Conservation (phyloP, 2,113 vertebrate species). For the Ptychochromis oligacanthus region DNA sequence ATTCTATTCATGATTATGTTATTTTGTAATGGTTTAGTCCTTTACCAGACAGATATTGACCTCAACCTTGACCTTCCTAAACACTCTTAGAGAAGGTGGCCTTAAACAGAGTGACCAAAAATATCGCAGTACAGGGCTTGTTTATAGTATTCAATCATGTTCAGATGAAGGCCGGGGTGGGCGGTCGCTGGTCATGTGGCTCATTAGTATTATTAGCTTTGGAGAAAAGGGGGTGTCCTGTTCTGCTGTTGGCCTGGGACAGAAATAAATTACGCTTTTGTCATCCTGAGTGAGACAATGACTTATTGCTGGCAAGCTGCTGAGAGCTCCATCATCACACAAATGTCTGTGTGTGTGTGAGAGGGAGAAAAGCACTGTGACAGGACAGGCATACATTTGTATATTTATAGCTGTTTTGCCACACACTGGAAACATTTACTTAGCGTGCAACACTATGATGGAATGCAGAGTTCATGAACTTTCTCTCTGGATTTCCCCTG, state of each 20-base stretch:
- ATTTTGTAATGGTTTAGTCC: rapidly evolving
- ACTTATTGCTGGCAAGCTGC: slow-evolving; percentile 26
- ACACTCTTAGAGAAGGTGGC: neutral
- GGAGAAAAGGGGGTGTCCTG: neutral
- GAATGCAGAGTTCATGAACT: neutral
- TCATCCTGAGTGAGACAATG: slow-evolving; percentile 37
- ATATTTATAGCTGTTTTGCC: slow-evolving; percentile 7
- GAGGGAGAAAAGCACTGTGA: neutral
- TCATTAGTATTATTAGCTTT: slow-evolving; percentile 2
- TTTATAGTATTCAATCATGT: neutral
- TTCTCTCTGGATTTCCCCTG: neutral
- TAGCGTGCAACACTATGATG: neutral
- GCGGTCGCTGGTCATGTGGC: neutral
- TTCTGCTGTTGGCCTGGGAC: slow-evolving; percentile 9
- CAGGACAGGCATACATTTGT: neutral
- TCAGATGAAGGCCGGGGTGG: neutral
- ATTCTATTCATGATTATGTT: neutral
- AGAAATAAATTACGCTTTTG: slow-evolving; percentile 68
- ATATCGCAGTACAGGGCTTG: neutral
- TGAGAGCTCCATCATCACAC: neutral
- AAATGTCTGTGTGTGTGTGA: neutral
- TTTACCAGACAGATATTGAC: neutral
- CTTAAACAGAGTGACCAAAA: neutral
- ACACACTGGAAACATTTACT: neutral
- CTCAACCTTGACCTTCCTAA: neutral